Evolutionary conservation across 2,797 vertebrate genomes (phyloP), one percentile per base, ranked within the genome.

Genomic region (Telmatherina bonti): DNA sequence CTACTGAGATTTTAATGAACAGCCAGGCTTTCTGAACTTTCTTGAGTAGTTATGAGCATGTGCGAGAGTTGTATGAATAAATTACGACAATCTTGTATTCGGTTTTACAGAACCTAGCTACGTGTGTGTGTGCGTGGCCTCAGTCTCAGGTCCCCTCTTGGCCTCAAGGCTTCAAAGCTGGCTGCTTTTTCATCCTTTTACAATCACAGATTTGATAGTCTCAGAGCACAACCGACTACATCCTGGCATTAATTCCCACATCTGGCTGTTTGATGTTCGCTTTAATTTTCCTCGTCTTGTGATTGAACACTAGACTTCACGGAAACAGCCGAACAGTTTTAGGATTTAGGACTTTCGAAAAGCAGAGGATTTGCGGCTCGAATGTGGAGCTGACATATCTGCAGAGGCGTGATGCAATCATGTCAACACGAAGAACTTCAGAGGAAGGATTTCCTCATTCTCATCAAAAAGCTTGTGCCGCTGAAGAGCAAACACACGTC

Each of bases 401-500:
- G 30, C 30, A 13, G 31, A 35, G 30, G 22, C 24, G 56, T 58
- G 56, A 58, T 24, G 56, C 56, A 36, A 58, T 35, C 56, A 3
- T 36, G 56, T 36, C 56, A 58, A 35, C 55, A 22, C 2, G 56
- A 36, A 22, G 33, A 36, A 24, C 31, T 31, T 27, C 54, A 56
- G 55, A 57, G 30, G 55, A 22, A 36, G 56, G 56, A 58, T 58
- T 58, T 58, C 22, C 33, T 36, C 56, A 36, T 36, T 22, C 56
- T 36, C 56, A 58, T 58, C 33, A 36, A 36, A 58, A 36, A 41
- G 38, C 38, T 18, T 16, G 18, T 1, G 22, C 24, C 3, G 15
- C 4, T 27, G 36, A 36, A 41, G 35, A 59, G 57, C 22, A 26
- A 38, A 41, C 18, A 29, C n/a, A 36, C 24, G 33, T 22, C 33